A percentile compares a stretch with the other conserved stretches of the same genome.
phyloP scores from a whole-genome alignment of 2,797 vertebrate species.

The Danionella dracula region DNA sequence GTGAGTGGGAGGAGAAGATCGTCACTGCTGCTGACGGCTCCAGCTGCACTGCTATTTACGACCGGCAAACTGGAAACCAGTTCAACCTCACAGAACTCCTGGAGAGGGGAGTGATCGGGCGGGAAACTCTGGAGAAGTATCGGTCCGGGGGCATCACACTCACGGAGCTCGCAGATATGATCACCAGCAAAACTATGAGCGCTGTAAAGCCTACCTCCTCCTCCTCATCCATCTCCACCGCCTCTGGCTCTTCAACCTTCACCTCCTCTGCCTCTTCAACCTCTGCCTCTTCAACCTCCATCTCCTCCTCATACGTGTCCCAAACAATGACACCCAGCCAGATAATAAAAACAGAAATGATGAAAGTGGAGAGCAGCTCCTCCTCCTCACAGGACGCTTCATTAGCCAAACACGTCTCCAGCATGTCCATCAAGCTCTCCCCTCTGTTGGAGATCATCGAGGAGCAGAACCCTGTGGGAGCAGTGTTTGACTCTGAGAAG shows the following conservation, averaged over 20 bases:
- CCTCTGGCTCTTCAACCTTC: no score
- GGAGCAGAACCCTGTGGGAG: slow-evolving; percentile 86
- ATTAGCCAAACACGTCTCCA: slow-evolving; percentile 59
- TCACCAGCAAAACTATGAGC: slow-evolving; percentile 67
- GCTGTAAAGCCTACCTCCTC: slow-evolving; percentile 12
- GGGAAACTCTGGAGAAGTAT: slow-evolving; percentile 78
- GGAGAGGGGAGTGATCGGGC: slow-evolving; percentile 72
- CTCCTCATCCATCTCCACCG: slow-evolving; percentile 37
- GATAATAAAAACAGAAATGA: slow-evolving; percentile 46
- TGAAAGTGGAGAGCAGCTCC: slow-evolving; percentile 30
- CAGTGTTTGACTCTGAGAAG: slow-evolving; percentile 88
- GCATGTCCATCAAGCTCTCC: slow-evolving; percentile 67
- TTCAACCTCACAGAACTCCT: slow-evolving; percentile 86
- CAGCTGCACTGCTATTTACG: slow-evolving; percentile 74
- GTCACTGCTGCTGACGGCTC: slow-evolving; percentile 85
- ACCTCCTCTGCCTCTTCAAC: no score
- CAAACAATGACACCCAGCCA: slow-evolving; percentile 38
- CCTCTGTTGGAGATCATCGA: slow-evolving; percentile 68
- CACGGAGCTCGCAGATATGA: slow-evolving; percentile 85
- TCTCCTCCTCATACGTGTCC: slow-evolving; percentile 38
- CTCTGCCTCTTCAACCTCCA: no score
- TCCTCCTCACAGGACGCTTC: slow-evolving; percentile 48
- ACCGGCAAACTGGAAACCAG: slow-evolving; percentile 81
- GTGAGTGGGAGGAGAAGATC: slow-evolving; percentile 97
- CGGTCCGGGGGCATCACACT: slow-evolving; percentile 75